Conservation (phyloP, 1,140 invertebrate genomes). For the Drosophila ficusphila region DNA sequence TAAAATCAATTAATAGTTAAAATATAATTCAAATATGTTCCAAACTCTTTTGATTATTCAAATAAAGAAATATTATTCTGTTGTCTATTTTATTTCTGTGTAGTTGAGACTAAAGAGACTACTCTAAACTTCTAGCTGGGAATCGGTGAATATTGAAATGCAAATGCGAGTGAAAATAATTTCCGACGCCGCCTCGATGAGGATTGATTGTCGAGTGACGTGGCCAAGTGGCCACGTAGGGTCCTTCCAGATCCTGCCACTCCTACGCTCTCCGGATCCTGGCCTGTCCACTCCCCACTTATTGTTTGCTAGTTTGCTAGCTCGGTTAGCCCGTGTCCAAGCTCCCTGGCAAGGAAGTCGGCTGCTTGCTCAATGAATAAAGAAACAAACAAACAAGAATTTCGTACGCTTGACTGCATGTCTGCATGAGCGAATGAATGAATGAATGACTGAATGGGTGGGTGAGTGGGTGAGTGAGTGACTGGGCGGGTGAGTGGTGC, state of each 20-base stretch:
- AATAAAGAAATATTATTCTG: too few relatives aligned
- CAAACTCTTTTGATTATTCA: too few relatives aligned
- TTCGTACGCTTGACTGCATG: conserved; percentile 77
- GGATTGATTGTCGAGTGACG: conserved; percentile 42
- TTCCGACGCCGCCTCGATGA: conserved; percentile 13
- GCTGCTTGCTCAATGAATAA: conserved; percentile 71
- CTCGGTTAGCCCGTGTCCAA: conserved; percentile 36
- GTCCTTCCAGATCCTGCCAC: not conserved
- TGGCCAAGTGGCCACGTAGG: conserved; percentile 44
- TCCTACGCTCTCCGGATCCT: not conserved
- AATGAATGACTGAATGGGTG: conserved; percentile 32
- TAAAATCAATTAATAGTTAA: too few relatives aligned
- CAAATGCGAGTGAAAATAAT: conserved; percentile 37
- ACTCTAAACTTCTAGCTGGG: not conserved
- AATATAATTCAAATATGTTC: too few relatives aligned
- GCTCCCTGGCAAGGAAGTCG: conserved; percentile 27
- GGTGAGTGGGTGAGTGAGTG: conserved; percentile 16
- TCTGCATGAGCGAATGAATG: conserved; percentile 57
- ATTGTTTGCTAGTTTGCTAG: conserved; percentile 75
- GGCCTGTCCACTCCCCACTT: conserved; percentile 8
- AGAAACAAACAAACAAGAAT: conserved; percentile 82
- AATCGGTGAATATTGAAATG: conserved; percentile 22
- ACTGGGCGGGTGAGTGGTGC: conserved; percentile 43
- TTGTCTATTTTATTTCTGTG: not conserved
- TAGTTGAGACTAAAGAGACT: not conserved